Evolutionary conservation across 2,113 vertebrate genomes (phyloP), one percentile per base, ranked within the genome.

Genomic region (Myxocyprinus asiaticus): DNA sequence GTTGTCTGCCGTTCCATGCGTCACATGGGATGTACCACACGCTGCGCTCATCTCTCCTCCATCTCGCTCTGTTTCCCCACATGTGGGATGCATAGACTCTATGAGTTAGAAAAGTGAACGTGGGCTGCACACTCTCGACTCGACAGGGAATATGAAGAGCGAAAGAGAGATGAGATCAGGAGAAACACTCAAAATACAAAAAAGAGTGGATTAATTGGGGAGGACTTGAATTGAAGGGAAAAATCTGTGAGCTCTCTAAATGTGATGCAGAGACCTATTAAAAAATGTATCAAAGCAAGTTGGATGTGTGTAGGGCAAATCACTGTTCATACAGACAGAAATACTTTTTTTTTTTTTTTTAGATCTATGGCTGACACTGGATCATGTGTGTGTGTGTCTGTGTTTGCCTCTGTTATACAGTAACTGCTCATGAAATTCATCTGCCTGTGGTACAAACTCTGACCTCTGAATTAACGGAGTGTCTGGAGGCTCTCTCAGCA

Each of bases 271-370:
- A 87, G 85, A 75, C 59, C 83, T 87, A 81, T 88, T 91, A 88
- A 90, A 90, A 92, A 82, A 90, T 91, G 82, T 85, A 91, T 91
- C 89, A 90, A 90, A 91, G 89, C 58, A 71, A 33, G 53, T 11
- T 42, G 44, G 45, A 50, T 62, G 71, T 61, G 56, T 73, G 56
- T 73, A 74, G 50, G 22, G 22, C 22, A 33, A 33, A 33, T 70
- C 67, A 51, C 9, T 11, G 4, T 33, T 70, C 33, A 70, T 55
- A 56, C 33, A 14, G 67, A 70, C 53, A 33, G 22, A 70, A 70
- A 56, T 43, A 7, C 50, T 43, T 55, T 33, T 33, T 33, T 33
- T 55, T 53, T 55, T 14, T 11, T 55, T 33, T 33, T 33, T 11
- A 33, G 22, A 50, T 22, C 11, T 69, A 17, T 55, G 11, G 42